These are phyloP conservation scores for Pseudomyrmex gracilis DNA, from an alignment of 1,140 invertebrate species.

Conservation along the genomic window DNA sequence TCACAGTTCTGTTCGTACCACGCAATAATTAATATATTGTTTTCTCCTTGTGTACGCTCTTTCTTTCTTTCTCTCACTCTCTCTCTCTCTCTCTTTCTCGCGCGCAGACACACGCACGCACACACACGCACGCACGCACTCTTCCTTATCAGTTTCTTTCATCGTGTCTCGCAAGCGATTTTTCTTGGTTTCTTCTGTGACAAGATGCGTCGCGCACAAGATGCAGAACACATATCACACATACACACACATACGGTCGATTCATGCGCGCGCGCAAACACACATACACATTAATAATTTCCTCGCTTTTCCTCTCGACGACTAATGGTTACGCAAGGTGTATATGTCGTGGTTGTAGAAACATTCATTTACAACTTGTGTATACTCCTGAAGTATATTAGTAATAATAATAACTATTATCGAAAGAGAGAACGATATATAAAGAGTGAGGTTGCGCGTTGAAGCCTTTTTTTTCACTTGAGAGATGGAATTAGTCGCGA, in stretches of 20 bases:
- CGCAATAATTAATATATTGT: slow-evolving; percentile 83
- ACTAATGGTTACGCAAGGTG: slow-evolving; percentile 57
- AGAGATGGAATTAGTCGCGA: slow-evolving; percentile 33
- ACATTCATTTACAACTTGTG: slow-evolving; percentile 62
- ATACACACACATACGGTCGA: slow-evolving; percentile 12
- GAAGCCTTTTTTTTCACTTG: slow-evolving; percentile 45
- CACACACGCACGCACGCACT: slow-evolving; percentile 22
- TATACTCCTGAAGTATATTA: slow-evolving; percentile 52
- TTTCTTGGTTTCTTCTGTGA: background rate
- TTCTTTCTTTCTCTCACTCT: slow-evolving; percentile 49
- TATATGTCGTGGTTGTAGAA: slow-evolving; percentile 51
- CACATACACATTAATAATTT: slow-evolving; percentile 14
- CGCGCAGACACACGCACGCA: slow-evolving; percentile 20
- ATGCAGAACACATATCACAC: slow-evolving; percentile 15
- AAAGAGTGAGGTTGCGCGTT: slow-evolving; percentile 57
- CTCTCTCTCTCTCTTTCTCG: slow-evolving; percentile 46
- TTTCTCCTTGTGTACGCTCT: slow-evolving; percentile 74
- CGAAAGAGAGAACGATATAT: slow-evolving; percentile 61
- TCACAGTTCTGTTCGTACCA: slow-evolving; percentile 86
- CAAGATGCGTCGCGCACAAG: background rate
- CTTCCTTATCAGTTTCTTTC: slow-evolving; percentile 40
- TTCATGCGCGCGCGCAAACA: background rate
- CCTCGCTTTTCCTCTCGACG: slow-evolving; percentile 46
- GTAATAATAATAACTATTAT: slow-evolving; percentile 55
- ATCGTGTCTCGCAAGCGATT: background rate